Conservation (phyloP, 2,888 invertebrate genomes). For the Epinotia bilunana region DNA sequence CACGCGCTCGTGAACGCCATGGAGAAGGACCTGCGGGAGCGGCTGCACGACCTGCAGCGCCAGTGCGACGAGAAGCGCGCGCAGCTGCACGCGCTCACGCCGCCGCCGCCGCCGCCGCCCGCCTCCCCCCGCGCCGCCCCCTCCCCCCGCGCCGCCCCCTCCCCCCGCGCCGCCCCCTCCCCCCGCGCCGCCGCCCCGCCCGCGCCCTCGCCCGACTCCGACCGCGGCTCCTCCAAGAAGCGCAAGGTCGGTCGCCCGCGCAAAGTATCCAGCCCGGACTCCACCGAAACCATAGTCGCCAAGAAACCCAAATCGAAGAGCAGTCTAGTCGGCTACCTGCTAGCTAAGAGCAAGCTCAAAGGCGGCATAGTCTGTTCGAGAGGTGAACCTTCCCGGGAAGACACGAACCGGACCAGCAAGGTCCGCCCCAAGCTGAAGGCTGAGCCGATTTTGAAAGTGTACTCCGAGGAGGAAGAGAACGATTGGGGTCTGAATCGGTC, state of each 20-base stretch:
- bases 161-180: conserved; percentile 73
- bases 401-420: conserved; percentile 81
- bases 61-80: conserved; percentile 93
- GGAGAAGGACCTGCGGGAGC: conserved; percentile 92
- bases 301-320: conserved; percentile 91
- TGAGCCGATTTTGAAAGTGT: conserved; percentile 86
- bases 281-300: conserved; percentile 92
- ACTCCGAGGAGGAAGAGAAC: conserved; percentile 83
- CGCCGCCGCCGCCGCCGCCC: conserved; percentile 76
- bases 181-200: conserved; percentile 77
- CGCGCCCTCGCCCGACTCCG: conserved; percentile 78
- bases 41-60: conserved; percentile 91
- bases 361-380: conserved; percentile 80
- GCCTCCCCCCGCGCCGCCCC: conserved; percentile 74
- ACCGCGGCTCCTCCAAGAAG: conserved; percentile 87
- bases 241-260: conserved; percentile 93
- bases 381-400: conserved; percentile 82
- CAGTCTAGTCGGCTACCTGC: conserved; percentile 86
- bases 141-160: conserved; percentile 71
- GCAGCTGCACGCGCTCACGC: conserved; percentile 89
- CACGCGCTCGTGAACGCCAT: conserved; percentile 88
- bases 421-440: conserved; percentile 90
- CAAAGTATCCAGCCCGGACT: conserved; percentile 87
- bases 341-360: conserved; percentile 87
- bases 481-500: conserved; percentile 79